These are phyloP conservation scores for Sicus ferrugineus DNA, from an alignment of 2,888 invertebrate genomes.

Conservation along the genomic window DNA sequence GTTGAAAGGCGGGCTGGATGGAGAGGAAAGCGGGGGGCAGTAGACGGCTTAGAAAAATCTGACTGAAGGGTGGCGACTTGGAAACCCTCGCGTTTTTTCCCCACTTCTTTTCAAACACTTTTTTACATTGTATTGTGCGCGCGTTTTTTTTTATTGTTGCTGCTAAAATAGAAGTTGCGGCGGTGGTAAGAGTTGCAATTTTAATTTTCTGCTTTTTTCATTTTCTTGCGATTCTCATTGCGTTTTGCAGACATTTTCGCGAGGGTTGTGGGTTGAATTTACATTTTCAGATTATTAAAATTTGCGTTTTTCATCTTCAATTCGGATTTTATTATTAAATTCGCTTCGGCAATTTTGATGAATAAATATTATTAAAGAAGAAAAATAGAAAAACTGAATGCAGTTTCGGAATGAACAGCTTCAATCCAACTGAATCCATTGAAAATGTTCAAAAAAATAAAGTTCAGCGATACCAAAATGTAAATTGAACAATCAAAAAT, in stretches of 20 bases:
- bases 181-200: conserved; percentile 10
- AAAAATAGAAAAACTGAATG: too few relatives aligned
- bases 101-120: background rate
- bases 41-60: background rate
- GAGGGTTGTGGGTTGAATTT: too few relatives aligned
- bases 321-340: background rate
- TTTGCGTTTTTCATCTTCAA: too few relatives aligned
- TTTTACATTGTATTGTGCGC: background rate
- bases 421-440: background rate
- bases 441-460: too few relatives aligned
- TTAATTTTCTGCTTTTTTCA: conserved; percentile 3
- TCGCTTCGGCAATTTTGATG: background rate
- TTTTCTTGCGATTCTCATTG: conserved; percentile 9
- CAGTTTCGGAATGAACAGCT: too few relatives aligned
- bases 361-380: background rate
- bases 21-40: background rate
- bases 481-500: too few relatives aligned
- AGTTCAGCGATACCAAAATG: too few relatives aligned
- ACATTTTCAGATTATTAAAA: too few relatives aligned
- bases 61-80: background rate
- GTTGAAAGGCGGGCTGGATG: background rate
- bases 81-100: background rate
- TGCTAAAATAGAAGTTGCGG: background rate
- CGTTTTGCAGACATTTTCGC: background rate
- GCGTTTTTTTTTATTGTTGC: background rate